Evolutionary conservation across 1,140 invertebrate genomes (phyloP).

Genomic region (Drosophila miranda): DNA sequence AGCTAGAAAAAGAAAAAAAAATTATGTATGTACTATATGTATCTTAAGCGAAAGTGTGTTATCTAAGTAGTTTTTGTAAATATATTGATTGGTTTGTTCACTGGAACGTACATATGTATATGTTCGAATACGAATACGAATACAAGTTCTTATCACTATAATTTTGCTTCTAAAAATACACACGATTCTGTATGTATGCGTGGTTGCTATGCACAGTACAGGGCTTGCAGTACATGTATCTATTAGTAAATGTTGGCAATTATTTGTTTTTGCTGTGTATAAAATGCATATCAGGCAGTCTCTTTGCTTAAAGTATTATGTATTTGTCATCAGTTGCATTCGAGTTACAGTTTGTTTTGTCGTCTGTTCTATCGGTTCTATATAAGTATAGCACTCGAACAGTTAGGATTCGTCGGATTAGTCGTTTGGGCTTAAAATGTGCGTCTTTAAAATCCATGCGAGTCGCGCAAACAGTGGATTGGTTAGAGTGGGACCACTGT

Average conservation of each 20-base stretch:
- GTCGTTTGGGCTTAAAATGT: slow-evolving; percentile 34
- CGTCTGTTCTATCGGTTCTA: neutral
- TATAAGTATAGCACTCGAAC: neutral
- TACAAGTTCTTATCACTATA: slow-evolving; percentile 40
- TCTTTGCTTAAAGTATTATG: slow-evolving; percentile 57
- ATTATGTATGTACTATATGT: neutral
- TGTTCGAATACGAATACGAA: slow-evolving; percentile 42
- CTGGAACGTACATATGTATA: slow-evolving; percentile 30
- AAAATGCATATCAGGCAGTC: slow-evolving; percentile 73
- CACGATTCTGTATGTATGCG: slow-evolving; percentile 18
- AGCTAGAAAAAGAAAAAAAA: slow-evolving; percentile 65
- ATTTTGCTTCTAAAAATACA: slow-evolving; percentile 57
- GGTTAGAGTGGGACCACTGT: slow-evolving; percentile 19
- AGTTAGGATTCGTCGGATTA: slow-evolving; percentile 20
- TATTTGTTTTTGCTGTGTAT: slow-evolving; percentile 34
- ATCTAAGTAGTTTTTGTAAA: slow-evolving; percentile 50
- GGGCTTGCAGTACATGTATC: slow-evolving; percentile 40
- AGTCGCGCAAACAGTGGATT: slow-evolving; percentile 52
- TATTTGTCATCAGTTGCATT: slow-evolving; percentile 73
- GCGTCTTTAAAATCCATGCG: slow-evolving; percentile 42
- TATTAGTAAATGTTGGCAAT: slow-evolving; percentile 51
- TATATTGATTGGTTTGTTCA: slow-evolving; percentile 43
- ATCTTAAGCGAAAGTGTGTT: slow-evolving; percentile 46
- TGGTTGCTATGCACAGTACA: slow-evolving; percentile 43
- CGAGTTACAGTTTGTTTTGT: slow-evolving; percentile 56